Base-by-base conservation (phyloP, 2,888 invertebrate species). In the Cephus pygmeus region DNA sequence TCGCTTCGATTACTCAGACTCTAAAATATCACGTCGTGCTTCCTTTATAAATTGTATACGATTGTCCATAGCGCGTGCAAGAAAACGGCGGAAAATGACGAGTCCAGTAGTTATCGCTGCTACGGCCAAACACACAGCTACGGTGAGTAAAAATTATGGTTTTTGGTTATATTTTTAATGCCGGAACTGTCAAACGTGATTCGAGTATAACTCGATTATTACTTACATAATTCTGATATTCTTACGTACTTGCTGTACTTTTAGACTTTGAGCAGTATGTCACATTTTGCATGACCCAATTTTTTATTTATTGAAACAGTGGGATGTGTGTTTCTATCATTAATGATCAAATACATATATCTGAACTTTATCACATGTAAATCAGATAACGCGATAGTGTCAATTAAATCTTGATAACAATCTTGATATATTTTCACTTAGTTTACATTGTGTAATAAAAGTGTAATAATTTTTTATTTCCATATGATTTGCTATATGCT, bases 61-160 rank as follows among this genome's bases (percentile, higher is more conserved):
- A 69, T 35, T 71, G 4, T n/a, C 23, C 12, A n/a, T 75, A 75
- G 78, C 40, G 31, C 34, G 73, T 15, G 12, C 69, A 78, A 79
- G 69, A 23, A 77, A 79, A 56, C 30, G 34, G 36, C 36, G 35
- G 71, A 84, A 79, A 80, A 91, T 91, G 90, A 86, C 94, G 81
- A 94, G 94, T 91, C 96, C 97, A 82, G 96, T 97, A 84, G 94
- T 97, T 88, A 94, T 97, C 88, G 94, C 96, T 87, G 96, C 97
- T 81, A 95, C 96, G 79, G 94, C 95, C 82, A 96, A 96, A 92
- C 97, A 97, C 88, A 96, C 97, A 56, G 96, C 96, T 36, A 96
- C 97, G 88, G 97, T 97, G 93, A 94, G 94, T 92, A 6, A 31
- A 71, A 71, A 71, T 71, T 71, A 33, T 71, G 31, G 30, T 23